Percentiles rank a stretch among this genome's conserved stretches.
Evolutionary conservation across 2,113 vertebrate species (phyloP).

Genomic region (Diadophis punctatus): DNA sequence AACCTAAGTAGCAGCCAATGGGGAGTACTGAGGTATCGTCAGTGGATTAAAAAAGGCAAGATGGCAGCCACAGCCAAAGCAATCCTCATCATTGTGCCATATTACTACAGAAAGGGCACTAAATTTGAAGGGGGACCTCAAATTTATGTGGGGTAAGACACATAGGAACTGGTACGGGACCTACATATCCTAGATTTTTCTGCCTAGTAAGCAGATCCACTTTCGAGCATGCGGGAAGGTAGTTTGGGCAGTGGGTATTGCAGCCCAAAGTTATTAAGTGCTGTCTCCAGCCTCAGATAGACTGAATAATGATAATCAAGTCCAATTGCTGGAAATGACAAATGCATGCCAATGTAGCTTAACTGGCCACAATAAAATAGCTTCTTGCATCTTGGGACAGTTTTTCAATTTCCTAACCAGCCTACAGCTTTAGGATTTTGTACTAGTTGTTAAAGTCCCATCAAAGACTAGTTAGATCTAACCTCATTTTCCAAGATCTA

Average conservation of each 20-base stretch:
- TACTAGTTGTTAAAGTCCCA: neutral
- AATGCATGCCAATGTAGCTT: neutral
- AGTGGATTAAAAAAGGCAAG: neutral
- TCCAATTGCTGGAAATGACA: neutral
- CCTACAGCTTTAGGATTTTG: neutral
- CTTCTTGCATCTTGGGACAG: neutral
- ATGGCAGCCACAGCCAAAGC: neutral
- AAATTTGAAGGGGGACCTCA: neutral
- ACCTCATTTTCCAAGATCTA: neutral
- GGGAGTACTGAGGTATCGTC: neutral
- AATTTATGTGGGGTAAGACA: neutral
- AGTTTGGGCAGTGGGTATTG: neutral
- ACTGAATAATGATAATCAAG: neutral
- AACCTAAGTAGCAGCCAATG: neutral
- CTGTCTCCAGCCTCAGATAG: neutral
- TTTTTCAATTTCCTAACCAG: neutral
- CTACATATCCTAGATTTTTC: neutral
- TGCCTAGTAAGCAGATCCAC: neutral
- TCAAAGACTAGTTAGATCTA: neutral
- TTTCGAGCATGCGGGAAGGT: neutral
- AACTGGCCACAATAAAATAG: neutral
- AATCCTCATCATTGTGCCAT: neutral
- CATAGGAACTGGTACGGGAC: neutral
- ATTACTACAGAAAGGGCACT: neutral
- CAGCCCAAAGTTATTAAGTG: neutral